These are phyloP conservation scores for Drosophila monieri DNA, from an alignment of 2,888 invertebrate species.

Conservation along the genomic window DNA sequence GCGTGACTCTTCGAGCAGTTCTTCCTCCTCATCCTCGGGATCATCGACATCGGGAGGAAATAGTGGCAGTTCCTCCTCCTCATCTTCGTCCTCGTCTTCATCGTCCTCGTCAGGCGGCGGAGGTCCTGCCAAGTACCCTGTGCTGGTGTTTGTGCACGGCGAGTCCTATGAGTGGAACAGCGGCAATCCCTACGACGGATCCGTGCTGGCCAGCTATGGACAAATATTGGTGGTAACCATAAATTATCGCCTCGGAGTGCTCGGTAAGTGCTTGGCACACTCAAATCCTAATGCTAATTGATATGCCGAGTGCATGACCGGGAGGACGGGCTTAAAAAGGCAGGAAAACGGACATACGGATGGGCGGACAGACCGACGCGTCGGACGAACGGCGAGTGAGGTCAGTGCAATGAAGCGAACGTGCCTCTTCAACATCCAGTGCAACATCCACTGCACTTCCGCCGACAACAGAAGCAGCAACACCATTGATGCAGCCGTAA, in stretches of 20 bases:
- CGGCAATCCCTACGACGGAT: conserved; percentile 98
- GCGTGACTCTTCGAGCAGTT: conserved; percentile 77
- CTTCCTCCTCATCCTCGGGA: conserved; percentile 26
- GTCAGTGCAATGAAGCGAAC: conserved; percentile 55
- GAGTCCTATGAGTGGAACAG: conserved; percentile 99
- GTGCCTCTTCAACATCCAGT: conserved; percentile 30
- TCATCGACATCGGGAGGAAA: conserved; percentile 44
- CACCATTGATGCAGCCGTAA: conserved; percentile 22
- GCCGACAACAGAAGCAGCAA: conserved; percentile 44
- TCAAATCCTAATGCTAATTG: conserved; percentile 67
- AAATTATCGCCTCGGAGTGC: conserved; percentile 92
- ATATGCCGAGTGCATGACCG: conserved; percentile 62
- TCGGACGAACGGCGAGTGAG: conserved; percentile 17
- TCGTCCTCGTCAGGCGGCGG: conserved; percentile 75
- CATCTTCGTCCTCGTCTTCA: conserved; percentile 85
- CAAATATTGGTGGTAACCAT: conserved; percentile 95
- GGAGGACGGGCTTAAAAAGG: conserved; percentile 4
- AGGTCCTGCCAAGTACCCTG: conserved; percentile 89
- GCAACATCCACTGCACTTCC: conserved; percentile 55
- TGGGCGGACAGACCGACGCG: not conserved
- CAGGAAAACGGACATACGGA: not conserved
- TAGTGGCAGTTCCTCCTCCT: conserved; percentile 52
- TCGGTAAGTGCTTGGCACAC: conserved; percentile 87
- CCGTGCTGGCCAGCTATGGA: conserved; percentile 96
- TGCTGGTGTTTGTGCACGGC: conserved; percentile 97